Percentiles rank a stretch among this genome's conserved stretches.
Evolutionary conservation across 2,113 vertebrate species (phyloP).

Genomic region (Mesocricetus auratus): DNA sequence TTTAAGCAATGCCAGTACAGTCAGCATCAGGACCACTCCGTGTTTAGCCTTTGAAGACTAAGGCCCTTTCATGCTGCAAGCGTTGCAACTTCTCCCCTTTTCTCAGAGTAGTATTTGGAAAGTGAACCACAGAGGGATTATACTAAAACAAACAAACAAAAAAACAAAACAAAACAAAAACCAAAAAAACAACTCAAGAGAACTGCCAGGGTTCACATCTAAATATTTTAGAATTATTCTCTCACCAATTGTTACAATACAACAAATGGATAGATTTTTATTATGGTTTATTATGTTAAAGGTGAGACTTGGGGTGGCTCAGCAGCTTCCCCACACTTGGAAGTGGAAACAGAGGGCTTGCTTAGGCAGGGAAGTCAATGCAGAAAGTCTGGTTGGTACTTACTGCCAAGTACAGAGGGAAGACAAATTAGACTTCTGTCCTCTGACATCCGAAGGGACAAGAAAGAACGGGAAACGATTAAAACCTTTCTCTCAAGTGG

Average conservation of each 20-base stretch:
- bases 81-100: not conserved
- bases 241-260: not conserved
- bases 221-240: not conserved
- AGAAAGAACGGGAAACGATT: not conserved
- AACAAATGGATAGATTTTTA: not conserved
- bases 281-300: not conserved
- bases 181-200: not conserved
- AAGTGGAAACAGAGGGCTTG: not conserved
- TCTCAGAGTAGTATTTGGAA: not conserved
- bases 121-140: not conserved
- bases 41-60: not conserved
- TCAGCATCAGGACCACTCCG: not conserved
- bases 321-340: not conserved
- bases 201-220: not conserved
- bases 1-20: not conserved
- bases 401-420: not conserved
- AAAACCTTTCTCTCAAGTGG: not conserved
- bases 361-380: too few relatives aligned
- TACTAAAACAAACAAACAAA: too few relatives aligned
- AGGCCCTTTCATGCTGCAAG: not conserved
- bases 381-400: not conserved
- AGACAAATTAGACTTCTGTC: not conserved
- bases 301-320: not conserved
- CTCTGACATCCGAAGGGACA: not conserved
- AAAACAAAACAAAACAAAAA: too few relatives aligned